These are phyloP conservation scores for Strix aluco DNA, from an alignment of 2,113 vertebrate genomes.

Conservation along the genomic window DNA sequence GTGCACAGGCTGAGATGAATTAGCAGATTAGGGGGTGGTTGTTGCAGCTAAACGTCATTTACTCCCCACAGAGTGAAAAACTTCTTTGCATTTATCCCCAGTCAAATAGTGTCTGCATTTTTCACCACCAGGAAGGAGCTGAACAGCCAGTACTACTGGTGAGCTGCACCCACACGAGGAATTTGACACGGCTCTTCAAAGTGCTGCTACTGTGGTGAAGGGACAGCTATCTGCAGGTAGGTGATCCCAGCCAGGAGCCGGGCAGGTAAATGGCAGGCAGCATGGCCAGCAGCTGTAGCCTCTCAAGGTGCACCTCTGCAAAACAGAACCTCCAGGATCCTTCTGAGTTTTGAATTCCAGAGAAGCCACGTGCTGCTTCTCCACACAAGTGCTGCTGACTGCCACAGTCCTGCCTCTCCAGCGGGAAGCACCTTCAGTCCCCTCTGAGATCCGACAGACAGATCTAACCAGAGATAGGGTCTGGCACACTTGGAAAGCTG, in stretches of 20 bases:
- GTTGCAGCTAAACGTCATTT: neutral
- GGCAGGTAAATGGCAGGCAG: neutral
- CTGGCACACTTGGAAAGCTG: neutral
- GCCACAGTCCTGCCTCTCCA: neutral
- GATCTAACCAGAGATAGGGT: neutral
- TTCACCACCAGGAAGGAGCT: neutral
- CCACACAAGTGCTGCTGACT: neutral
- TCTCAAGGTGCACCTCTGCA: neutral
- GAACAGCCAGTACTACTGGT: neutral
- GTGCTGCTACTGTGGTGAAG: neutral
- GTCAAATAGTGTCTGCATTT: neutral
- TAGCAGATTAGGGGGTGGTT: neutral
- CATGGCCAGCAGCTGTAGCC: neutral
- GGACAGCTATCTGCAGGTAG: neutral
- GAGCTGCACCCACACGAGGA: neutral
- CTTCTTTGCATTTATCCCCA: neutral
- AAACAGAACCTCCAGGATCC: neutral
- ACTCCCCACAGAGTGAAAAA: neutral
- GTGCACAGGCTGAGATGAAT: neutral
- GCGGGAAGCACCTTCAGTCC: neutral
- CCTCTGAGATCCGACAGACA: neutral
- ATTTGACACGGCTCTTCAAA: neutral
- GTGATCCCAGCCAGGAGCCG: neutral
- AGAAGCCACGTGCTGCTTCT: neutral
- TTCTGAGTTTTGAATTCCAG: neutral